These are phyloP conservation scores for Lasioglossum baleicum DNA, from an alignment of 1,140 invertebrate species.

Conservation along the genomic window DNA sequence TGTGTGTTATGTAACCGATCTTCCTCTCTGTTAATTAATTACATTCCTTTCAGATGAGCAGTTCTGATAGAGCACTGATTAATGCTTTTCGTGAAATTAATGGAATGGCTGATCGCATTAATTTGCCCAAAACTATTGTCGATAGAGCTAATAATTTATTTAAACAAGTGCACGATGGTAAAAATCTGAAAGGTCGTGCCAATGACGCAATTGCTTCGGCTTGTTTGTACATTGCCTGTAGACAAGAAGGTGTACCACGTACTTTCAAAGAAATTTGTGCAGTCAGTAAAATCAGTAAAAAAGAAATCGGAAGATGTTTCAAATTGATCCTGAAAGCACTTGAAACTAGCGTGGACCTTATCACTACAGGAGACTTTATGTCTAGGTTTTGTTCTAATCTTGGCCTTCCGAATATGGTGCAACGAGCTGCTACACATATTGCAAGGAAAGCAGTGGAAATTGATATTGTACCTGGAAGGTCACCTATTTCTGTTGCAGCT, in stretches of 20 bases:
- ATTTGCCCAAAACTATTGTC: constrained; percentile 96
- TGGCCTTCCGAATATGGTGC: constrained; percentile 93
- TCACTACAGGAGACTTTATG: constrained; percentile 99
- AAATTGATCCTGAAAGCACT: constrained; percentile 96
- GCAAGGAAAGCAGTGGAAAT: constrained; percentile 97
- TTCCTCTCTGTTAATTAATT: background rate
- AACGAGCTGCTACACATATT: constrained; percentile 97
- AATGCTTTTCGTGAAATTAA: constrained; percentile 98
- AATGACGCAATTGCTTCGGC: constrained; percentile 99
- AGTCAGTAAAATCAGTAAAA: constrained; percentile 99
- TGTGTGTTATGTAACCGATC: background rate
- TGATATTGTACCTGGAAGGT: constrained; percentile 98
- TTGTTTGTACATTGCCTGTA: constrained; percentile 98
- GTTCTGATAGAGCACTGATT: constrained; percentile 95
- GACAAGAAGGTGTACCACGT: constrained; percentile 98
- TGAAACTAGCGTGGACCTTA: constrained; percentile 97
- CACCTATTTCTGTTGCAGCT: constrained; percentile 98
- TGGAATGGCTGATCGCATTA: constrained; percentile 98
- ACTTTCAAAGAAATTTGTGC: constrained; percentile 99
- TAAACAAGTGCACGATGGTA: constrained; percentile 99
- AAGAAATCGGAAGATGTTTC: constrained; percentile 98
- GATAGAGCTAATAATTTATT: constrained; percentile 98
- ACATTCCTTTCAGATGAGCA: constrained; percentile 85
- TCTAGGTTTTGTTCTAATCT: constrained; percentile 93
- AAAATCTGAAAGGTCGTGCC: constrained; percentile 93